phyloP scores from a whole-genome alignment of 2,888 invertebrate genomes.

The Cheilosia urbana region DNA sequence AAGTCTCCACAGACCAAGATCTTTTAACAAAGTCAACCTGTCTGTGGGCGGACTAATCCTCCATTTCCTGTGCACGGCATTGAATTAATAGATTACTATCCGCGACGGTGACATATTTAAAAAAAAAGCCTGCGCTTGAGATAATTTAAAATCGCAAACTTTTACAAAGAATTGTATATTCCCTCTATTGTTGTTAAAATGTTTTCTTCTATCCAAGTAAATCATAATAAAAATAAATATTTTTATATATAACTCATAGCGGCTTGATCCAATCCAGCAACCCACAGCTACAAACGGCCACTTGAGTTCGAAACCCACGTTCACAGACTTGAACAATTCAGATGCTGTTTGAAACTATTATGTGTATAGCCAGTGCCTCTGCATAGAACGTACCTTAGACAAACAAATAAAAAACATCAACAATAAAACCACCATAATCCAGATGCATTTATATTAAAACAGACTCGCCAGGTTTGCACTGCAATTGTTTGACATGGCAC shows the following conservation, averaged over 20 bases:
- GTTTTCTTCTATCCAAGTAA: no score
- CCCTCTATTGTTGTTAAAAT: no score
- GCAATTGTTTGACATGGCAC: conserved; percentile 29
- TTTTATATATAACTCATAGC: neutral
- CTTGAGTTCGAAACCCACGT: neutral
- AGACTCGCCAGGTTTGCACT: conserved; percentile 34
- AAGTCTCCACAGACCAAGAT: no score
- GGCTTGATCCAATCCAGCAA: neutral
- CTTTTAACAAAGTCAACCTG: no score
- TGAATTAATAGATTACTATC: no score
- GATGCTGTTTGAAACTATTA: neutral
- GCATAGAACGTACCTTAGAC: neutral
- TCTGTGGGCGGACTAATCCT: no score
- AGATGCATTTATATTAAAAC: conserved; percentile 37
- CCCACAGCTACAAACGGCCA: neutral
- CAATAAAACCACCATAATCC: neutral
- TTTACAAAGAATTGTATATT: no score
- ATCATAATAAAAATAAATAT: no score
- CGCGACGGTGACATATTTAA: no score
- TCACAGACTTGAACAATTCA: neutral
- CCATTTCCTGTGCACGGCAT: no score
- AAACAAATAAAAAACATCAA: conserved; percentile 3
- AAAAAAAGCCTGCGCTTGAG: no score
- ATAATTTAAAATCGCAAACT: no score
- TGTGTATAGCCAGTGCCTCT: neutral